A percentile compares a stretch with the other conserved stretches of the same genome.
Evolutionary conservation across 2,888 invertebrate genomes (phyloP).

Genomic region (Ceriagrion tenellum): DNA sequence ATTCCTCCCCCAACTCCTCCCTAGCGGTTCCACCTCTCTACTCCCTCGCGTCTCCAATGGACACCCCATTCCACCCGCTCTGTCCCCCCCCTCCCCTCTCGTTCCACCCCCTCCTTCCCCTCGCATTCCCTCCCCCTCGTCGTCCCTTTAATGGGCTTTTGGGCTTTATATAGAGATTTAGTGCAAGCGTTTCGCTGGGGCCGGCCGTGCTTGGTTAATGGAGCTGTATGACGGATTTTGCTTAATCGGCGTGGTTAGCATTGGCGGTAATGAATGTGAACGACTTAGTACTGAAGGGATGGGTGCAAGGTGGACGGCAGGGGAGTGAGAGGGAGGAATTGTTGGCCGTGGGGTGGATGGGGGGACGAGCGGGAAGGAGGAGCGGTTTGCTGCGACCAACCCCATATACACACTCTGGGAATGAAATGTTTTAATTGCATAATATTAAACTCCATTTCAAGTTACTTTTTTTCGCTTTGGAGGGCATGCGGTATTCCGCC

Average conservation of each 20-base stretch:
- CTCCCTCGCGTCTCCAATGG: neutral
- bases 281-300: neutral
- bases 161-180: conserved; percentile 48
- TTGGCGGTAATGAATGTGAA: conserved; percentile 50
- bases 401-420: neutral
- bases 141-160: conserved; percentile 19
- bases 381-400: neutral
- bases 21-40: too few species aligned
- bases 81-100: neutral
- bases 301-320: neutral
- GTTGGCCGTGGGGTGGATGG: too few species aligned
- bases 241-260: conserved; percentile 44
- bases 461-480: neutral
- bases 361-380: neutral
- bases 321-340: too few species aligned
- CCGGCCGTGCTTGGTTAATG: conserved; percentile 43
- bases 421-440: neutral
- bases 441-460: neutral
- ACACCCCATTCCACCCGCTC: neutral
- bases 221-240: conserved; percentile 59
- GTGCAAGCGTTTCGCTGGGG: conserved; percentile 27
- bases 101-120: neutral
- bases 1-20: neutral
- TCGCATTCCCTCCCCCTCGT: neutral
- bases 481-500: too few species aligned